Conservation (phyloP, 2,797 vertebrate species). For the Microcaecilia unicolor region DNA sequence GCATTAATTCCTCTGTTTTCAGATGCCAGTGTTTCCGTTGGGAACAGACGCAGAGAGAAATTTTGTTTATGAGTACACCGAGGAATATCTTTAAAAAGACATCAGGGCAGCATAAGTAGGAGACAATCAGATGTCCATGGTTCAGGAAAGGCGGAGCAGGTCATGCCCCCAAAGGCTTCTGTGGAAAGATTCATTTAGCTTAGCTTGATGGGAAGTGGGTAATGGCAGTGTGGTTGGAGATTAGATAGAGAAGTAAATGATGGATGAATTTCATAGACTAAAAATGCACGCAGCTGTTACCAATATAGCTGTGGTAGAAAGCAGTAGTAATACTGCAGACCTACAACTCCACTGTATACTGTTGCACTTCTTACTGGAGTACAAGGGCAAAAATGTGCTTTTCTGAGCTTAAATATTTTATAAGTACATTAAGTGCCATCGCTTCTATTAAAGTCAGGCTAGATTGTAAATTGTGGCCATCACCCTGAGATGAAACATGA, state of each 20-base stretch:
- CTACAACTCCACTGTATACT: background rate
- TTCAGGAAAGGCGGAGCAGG: background rate
- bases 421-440: too few relatives aligned
- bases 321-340: background rate
- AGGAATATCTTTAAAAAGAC: conserved; percentile 8
- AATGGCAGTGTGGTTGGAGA: conserved; percentile 1
- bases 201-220: background rate
- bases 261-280: background rate
- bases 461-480: too few relatives aligned
- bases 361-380: too few relatives aligned
- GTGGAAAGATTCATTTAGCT: conserved; percentile 10
- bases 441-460: too few relatives aligned
- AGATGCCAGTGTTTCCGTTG: conserved; percentile 4
- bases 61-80: conserved; percentile 3
- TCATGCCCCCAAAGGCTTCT: background rate
- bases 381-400: too few relatives aligned
- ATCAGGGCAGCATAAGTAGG: background rate
- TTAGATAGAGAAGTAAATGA: conserved; percentile 2
- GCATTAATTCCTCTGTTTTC: background rate
- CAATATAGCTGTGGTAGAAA: background rate
- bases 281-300: background rate
- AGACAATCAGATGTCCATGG: background rate
- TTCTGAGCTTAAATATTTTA: too few relatives aligned
- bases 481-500: too few relatives aligned
- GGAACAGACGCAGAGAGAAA: background rate